These are phyloP conservation scores for Nomada ruficornis DNA, from an alignment of 2,888 invertebrate genomes.

Conservation along the genomic window DNA sequence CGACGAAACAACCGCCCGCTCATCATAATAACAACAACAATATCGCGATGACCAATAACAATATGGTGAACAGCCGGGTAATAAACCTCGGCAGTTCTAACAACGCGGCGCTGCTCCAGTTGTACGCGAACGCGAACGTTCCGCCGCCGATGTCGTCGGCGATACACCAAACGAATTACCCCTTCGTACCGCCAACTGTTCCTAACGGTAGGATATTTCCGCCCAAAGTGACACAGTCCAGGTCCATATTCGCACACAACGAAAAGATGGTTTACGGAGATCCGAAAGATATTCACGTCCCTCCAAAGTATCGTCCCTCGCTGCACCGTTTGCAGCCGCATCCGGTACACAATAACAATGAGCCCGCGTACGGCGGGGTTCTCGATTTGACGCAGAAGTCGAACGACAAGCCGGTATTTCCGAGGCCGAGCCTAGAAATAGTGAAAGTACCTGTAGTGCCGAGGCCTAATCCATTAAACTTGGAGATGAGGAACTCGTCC, in stretches of 20 bases:
- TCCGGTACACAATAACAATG: constrained; percentile 73
- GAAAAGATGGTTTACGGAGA: constrained; percentile 90
- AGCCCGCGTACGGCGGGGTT: constrained; percentile 84
- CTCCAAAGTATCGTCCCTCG: constrained; percentile 84
- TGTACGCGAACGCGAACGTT: constrained; percentile 79
- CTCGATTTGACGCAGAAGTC: constrained; percentile 88
- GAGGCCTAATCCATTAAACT: constrained; percentile 84
- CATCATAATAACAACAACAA: constrained; percentile 68
- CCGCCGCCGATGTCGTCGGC: constrained; percentile 57
- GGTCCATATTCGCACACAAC: constrained; percentile 88
- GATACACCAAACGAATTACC: constrained; percentile 63
- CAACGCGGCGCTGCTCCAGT: constrained; percentile 77
- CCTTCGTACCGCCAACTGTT: constrained; percentile 76
- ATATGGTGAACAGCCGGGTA: constrained; percentile 75
- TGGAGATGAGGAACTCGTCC: constrained; percentile 83
- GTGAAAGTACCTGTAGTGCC: constrained; percentile 86
- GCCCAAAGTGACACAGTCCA: constrained; percentile 88
- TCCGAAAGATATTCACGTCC: constrained; percentile 89
- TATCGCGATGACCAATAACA: constrained; percentile 62
- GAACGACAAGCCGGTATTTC: constrained; percentile 78
- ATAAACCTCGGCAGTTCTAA: constrained; percentile 80
- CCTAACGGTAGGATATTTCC: constrained; percentile 81
- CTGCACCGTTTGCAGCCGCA: constrained; percentile 56
- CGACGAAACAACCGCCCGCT: constrained; percentile 53
- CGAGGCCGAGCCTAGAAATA: constrained; percentile 86